Conservation (phyloP, 2,888 invertebrate species). For the Orgyia antiqua region DNA sequence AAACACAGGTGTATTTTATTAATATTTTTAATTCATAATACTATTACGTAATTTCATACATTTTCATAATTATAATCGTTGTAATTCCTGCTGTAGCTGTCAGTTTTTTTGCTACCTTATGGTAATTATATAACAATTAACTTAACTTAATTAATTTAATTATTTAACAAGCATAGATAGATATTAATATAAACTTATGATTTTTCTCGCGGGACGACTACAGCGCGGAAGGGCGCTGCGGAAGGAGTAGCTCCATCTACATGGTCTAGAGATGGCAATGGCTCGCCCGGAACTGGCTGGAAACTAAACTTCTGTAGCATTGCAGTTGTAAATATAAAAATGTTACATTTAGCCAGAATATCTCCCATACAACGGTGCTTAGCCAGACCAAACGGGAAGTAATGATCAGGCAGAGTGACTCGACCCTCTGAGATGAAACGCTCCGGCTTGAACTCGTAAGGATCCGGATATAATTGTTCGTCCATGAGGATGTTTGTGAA, state of each 20-base stretch:
- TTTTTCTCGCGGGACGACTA: slow-evolving; percentile 72
- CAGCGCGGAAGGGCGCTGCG: slow-evolving; percentile 84
- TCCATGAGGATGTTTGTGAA: slow-evolving; percentile 85
- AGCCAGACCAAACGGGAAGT: slow-evolving; percentile 87
- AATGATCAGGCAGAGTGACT: slow-evolving; percentile 81
- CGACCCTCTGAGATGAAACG: slow-evolving; percentile 83
- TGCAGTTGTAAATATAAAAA: slow-evolving; percentile 86
- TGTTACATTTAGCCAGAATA: slow-evolving; percentile 83
- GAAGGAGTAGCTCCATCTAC: slow-evolving; percentile 89
- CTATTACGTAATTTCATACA: too few relatives aligned
- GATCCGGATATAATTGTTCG: slow-evolving; percentile 82
- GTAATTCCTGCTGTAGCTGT: too few relatives aligned
- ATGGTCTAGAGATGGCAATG: slow-evolving; percentile 81
- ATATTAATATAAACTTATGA: too few relatives aligned
- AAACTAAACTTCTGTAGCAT: slow-evolving; percentile 86
- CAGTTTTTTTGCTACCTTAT: too few relatives aligned
- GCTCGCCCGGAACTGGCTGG: slow-evolving; percentile 79
- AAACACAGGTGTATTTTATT: too few relatives aligned
- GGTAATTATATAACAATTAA: too few relatives aligned
- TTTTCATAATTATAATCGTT: too few relatives aligned
- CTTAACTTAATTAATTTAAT: too few relatives aligned
- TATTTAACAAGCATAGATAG: too few relatives aligned
- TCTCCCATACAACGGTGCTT: slow-evolving; percentile 92
- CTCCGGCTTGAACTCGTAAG: slow-evolving; percentile 85
- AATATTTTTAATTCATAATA: too few relatives aligned